phyloP scores from a whole-genome alignment of 2,113 vertebrate species.

The Lophura nycthemera region DNA sequence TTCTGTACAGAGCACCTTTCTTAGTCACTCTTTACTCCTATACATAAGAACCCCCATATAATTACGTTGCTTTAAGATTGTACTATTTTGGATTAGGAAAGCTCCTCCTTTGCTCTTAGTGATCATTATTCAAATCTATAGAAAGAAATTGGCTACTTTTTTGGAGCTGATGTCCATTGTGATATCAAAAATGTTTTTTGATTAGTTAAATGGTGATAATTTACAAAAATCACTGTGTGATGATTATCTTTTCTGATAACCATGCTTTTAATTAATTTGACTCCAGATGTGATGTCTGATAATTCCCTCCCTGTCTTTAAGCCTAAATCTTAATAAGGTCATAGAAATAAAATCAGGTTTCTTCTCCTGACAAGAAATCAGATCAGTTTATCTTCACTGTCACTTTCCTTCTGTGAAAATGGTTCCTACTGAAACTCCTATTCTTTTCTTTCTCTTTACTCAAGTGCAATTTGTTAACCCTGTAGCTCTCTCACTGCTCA shows the following conservation, averaged over 20 bases:
- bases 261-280: neutral
- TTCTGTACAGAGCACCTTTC: constrained; percentile 40
- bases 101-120: constrained; percentile 13
- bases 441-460: neutral
- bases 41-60: constrained; percentile 12
- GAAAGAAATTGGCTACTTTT: constrained; percentile 16
- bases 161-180: neutral
- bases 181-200: neutral
- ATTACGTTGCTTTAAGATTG: constrained; percentile 4
- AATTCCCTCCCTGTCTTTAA: neutral
- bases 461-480: neutral
- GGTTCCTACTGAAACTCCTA: neutral
- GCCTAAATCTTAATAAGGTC: neutral
- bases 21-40: constrained; percentile 44
- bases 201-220: constrained; percentile 8
- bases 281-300: neutral
- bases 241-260: constrained; percentile 12
- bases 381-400: neutral
- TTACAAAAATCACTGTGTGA: constrained; percentile 3
- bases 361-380: neutral
- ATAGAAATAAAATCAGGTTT: neutral
- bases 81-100: constrained; percentile 22
- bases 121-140: neutral
- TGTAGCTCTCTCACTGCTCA: neutral
- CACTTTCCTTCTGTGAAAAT: neutral